Evolutionary conservation across 92 coral and sea anemone genomes (phyloP), one percentile per base, ranked within the genome.

Genomic region (Plumapathes pennacea): DNA sequence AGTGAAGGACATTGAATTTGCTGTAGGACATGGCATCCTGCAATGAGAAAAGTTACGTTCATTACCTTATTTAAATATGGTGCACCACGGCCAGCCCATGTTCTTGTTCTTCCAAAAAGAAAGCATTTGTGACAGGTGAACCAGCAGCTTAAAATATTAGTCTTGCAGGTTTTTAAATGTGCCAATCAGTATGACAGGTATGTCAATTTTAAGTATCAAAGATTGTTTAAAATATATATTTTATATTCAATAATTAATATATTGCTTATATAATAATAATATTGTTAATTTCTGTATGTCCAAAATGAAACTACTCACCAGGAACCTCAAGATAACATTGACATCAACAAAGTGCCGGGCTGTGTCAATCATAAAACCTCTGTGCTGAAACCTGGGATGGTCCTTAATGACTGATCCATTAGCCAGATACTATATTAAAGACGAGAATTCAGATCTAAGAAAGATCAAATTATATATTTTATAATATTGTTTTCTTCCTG

Each of bases 1-100:
- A 94, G 62, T 94, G 99, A 30, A 94, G 78, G 32, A 94, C 89
- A 54, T 94, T 94, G 38, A 80, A 88, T 80, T 94, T 94, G 57
- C 78, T 60, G 57, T 94, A 88, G 1, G 99, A 80, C 94, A 94
- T 55, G n/a, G 99, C 99, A 62, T 94, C 99, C 96, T 88, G 39
- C 11, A 26, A 25, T 0, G 34, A 1, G 38, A 23, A 41, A 59
- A n/a, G n/a, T n/a, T n/a, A 24, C 48, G 22, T 14, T 38, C 20
- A 2, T 21, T 24, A 38, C 36, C 54, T 28, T 3, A 3, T 47
- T 47, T 24, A 17, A 15, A 47, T n/a, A 47, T 10, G 18, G 20
- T 0, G 32, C 10, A 4, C 30, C 30, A 12, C 12, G 12, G 61
- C 34, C 48, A 14, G 61, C 17, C n/a, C n/a, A 17, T 24, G 1